These are phyloP conservation scores for Mormyrus hasselquistii DNA, from an alignment of 2,797 vertebrate genomes.

Conservation along the genomic window DNA sequence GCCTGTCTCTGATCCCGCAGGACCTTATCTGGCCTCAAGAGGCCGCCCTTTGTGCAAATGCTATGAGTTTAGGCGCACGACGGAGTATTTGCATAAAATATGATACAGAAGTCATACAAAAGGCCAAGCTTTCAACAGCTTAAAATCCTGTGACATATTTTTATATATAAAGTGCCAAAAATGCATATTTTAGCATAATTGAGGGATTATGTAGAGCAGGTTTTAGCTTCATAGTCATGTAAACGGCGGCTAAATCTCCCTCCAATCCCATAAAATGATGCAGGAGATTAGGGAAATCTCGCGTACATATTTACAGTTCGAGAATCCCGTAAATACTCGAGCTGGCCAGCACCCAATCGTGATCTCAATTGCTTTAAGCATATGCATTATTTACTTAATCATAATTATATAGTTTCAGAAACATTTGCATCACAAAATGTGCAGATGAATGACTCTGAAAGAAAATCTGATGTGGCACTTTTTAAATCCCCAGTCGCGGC, in stretches of 20 bases:
- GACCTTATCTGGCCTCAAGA: not conserved
- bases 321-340: constrained; percentile 15
- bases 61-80: not conserved
- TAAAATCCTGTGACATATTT: constrained; percentile 2
- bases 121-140: constrained; percentile 12
- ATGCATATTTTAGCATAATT: constrained; percentile 49
- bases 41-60: not conserved
- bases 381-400: constrained; percentile 13
- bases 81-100: constrained; percentile 11
- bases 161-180: constrained; percentile 15
- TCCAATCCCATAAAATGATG: constrained; percentile 64
- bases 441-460: not conserved
- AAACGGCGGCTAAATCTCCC: constrained; percentile 38
- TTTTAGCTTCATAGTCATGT: constrained; percentile 54
- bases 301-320: constrained; percentile 52
- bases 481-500: not conserved
- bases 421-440: not conserved
- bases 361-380: constrained; percentile 8
- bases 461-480: not conserved
- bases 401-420: constrained; percentile 9
- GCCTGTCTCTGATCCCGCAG: not conserved
- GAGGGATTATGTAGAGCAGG: constrained; percentile 61
- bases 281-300: constrained; percentile 54
- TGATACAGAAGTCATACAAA: not conserved
- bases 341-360: not conserved